Conservation (phyloP, 2,888 invertebrate species). For the Agonopterix heracliana region DNA sequence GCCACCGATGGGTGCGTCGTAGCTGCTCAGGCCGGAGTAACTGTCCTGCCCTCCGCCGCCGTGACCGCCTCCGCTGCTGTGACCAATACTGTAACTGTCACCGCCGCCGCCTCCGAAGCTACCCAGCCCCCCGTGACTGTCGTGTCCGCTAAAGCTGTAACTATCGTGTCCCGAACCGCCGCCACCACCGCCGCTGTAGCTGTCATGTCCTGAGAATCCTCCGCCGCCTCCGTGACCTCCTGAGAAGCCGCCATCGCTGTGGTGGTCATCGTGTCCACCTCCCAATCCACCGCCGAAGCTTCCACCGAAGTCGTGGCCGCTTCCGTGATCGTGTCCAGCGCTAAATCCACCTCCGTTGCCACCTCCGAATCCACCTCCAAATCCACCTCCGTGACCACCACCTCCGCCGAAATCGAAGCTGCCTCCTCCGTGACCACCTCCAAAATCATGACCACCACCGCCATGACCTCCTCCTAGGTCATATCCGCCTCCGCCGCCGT, state of each 20-base stretch:
- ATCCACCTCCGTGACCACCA: conserved; percentile 27
- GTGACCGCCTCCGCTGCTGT: conserved; percentile 19
- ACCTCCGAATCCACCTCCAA: conserved; percentile 16
- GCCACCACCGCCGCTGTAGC: conserved; percentile 15
- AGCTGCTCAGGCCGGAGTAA: conserved; percentile 14
- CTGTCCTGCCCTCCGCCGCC: conserved; percentile 20
- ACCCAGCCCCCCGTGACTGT: conserved; percentile 23
- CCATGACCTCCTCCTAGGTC: conserved; percentile 19
- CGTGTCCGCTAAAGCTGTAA: conserved; percentile 13
- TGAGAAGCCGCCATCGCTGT: conserved; percentile 16
- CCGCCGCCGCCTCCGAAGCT: conserved; percentile 20
- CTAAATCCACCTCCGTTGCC: conserved; percentile 18
- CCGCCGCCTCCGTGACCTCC: conserved; percentile 23
- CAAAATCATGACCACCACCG: conserved; percentile 23
- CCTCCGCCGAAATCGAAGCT: conserved; percentile 23
- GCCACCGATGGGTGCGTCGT: conserved; percentile 18
- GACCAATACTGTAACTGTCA: conserved; percentile 16
- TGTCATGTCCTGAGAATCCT: conserved; percentile 20
- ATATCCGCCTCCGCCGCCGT: conserved; percentile 16
- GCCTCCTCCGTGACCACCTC: conserved; percentile 22
- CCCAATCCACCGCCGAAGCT: conserved; percentile 21
- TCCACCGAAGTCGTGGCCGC: conserved; percentile 25
- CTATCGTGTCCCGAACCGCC: conserved; percentile 16
- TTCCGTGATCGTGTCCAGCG: conserved; percentile 17
- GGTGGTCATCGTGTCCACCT: conserved; percentile 25